Percentiles rank a stretch among this genome's conserved stretches.
phyloP scores from a whole-genome alignment of 2,113 vertebrate genomes.

The Burhinus bistriatus region DNA sequence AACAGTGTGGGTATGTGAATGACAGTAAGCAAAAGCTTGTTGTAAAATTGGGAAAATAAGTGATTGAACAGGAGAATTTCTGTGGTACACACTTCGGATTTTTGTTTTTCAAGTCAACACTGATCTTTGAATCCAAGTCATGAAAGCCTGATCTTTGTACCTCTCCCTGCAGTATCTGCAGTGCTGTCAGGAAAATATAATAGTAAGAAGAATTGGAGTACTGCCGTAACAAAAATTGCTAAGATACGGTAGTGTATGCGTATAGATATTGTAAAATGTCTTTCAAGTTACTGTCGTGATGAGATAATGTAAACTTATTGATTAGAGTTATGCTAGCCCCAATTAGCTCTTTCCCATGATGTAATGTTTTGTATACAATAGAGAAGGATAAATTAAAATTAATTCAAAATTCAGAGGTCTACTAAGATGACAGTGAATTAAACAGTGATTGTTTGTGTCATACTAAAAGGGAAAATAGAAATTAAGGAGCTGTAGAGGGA shows the following conservation, averaged over 20 bases:
- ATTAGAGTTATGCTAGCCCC: background rate
- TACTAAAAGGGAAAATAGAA: background rate
- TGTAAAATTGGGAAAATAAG: background rate
- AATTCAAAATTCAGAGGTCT: background rate
- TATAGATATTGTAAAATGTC: background rate
- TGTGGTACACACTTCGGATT: background rate
- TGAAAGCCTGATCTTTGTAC: background rate
- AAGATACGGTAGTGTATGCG: background rate
- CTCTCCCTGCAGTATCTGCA: background rate
- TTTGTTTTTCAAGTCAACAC: background rate
- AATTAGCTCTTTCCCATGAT: background rate
- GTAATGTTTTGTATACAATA: background rate
- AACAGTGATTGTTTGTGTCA: background rate
- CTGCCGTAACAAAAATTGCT: background rate
- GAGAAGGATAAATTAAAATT: background rate
- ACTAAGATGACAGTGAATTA: background rate
- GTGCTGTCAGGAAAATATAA: background rate
- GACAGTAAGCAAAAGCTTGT: background rate
- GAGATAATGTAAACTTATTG: background rate
- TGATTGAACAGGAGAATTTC: background rate
- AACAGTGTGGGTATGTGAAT: background rate
- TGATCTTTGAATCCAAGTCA: background rate
- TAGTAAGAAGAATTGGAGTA: background rate
- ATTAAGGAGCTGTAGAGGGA: background rate
- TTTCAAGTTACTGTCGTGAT: background rate